Base-by-base conservation (phyloP, 2,113 vertebrate genomes). In the Oreocharis arfaki region DNA sequence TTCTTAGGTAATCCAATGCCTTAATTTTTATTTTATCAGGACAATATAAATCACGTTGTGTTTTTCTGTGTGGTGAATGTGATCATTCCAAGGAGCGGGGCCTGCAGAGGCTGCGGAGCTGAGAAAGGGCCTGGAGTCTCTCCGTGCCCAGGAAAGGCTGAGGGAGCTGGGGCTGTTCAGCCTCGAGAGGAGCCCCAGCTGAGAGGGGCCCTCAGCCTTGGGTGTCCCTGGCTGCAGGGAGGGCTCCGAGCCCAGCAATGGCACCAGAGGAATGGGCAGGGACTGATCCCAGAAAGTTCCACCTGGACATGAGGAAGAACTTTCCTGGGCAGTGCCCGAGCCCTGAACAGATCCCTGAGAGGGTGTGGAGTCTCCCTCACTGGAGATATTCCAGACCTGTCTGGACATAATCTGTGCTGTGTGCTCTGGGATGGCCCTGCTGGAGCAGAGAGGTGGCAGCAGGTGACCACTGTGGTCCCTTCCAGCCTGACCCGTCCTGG, bases 91-190 rank as follows among this genome's bases (percentile, higher is more conserved):
- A 84, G 28, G 65, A 75, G 23, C 1, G 2, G 27, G 44, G 0
- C 7, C 16, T 1, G 6, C 0, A 0, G 60, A 59, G 15, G 21
- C 21, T 44, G 22, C 0, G 0, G 46, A 27, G 44, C 4, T 33
- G 59, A 27, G 23, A 35, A 80, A 33, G 59, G 32, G 52, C 30
- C 21, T 42, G 59, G 33, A 64, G 27, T 35, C 27, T 13, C 4
- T 32, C 21, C 0, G 1, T 39, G n/a, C 23, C 6, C 24, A 79
- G 84, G 20, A 14, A 3, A 21, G 56, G 59, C 69, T 56, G 82
- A 18, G 69, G 81, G 82, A 64, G 69, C 57, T 37, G 81, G 57
- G 68, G 41, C 68, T 74, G 69, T 1, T 22, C 57, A 39, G 81
- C 22, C 68, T 55, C 1, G 4, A 64, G 59, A 46, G 57, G 27